These are phyloP conservation scores for Chanos chanos DNA, from an alignment of 2,797 vertebrate genomes.

Conservation along the genomic window DNA sequence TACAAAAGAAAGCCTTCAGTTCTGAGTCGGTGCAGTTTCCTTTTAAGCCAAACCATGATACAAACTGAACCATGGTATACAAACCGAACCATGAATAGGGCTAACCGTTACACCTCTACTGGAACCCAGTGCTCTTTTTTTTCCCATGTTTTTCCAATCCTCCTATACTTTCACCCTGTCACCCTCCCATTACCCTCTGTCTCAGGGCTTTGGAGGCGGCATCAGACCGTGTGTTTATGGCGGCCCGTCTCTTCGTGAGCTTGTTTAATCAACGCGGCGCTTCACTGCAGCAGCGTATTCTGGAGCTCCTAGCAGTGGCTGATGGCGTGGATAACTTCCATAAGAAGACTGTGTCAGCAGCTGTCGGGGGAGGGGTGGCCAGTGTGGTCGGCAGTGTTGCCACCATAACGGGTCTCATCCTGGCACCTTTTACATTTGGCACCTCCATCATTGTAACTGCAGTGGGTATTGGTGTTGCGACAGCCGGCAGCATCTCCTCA, in stretches of 20 bases:
- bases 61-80: too few relatives aligned
- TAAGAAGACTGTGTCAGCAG: constrained; percentile 66
- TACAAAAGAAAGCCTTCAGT: too few relatives aligned
- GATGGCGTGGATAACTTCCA: constrained; percentile 70
- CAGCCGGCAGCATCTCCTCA: constrained; percentile 65
- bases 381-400: constrained; percentile 70
- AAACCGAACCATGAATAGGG: too few relatives aligned
- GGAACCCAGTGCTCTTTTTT: neutral
- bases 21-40: too few relatives aligned
- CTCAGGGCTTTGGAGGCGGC: constrained; percentile 66
- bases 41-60: too few relatives aligned
- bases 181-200: neutral
- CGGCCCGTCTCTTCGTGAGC: constrained; percentile 70
- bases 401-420: constrained; percentile 70
- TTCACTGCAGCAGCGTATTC: constrained; percentile 60
- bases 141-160: too few relatives aligned
- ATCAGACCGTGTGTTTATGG: constrained; percentile 74
- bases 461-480: constrained; percentile 70
- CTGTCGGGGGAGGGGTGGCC: constrained; percentile 66
- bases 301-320: constrained; percentile 60
- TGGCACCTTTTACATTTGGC: constrained; percentile 73
- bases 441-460: constrained; percentile 73
- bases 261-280: constrained; percentile 65
- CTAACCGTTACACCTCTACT: too few relatives aligned
- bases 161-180: neutral